Evolutionary conservation across 2,113 vertebrate species (phyloP).

Genomic region (Galeopterus variegatus): DNA sequence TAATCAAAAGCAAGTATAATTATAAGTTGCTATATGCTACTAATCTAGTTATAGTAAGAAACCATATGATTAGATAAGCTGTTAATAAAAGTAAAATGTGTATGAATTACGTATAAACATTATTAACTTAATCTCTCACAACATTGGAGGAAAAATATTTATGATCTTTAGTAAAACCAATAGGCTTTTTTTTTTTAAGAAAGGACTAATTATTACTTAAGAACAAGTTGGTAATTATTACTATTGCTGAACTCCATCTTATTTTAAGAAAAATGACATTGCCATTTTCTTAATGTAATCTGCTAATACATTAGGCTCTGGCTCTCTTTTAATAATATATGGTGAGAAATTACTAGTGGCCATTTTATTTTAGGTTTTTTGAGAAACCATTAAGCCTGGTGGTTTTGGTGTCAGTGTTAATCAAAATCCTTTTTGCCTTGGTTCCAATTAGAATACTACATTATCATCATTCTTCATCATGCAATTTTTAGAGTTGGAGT

Average conservation of each 20-base stretch:
- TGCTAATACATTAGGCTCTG: not conserved
- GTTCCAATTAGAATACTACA: conserved; percentile 24
- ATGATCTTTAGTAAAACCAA: conserved; percentile 54
- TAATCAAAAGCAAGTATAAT: conserved; percentile 81
- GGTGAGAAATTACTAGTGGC: conserved; percentile 49
- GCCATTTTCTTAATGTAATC: not conserved
- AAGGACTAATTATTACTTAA: not conserved
- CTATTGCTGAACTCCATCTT: conserved; percentile 43
- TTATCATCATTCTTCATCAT: conserved; percentile 17
- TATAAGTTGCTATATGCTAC: conserved; percentile 82
- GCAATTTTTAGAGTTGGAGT: not conserved
- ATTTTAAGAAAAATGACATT: conserved; percentile 69
- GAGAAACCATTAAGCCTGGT: conserved; percentile 60
- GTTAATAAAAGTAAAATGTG: conserved; percentile 86
- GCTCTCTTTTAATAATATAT: conserved; percentile 6
- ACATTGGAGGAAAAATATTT: conserved; percentile 67
- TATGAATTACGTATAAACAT: conserved; percentile 83
- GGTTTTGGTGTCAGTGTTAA: conserved; percentile 57
- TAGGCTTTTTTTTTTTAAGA: conserved; percentile 46
- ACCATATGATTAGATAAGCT: conserved; percentile 86
- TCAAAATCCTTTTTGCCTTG: conserved; percentile 10
- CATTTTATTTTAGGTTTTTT: conserved; percentile 46
- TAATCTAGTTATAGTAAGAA: conserved; percentile 80
- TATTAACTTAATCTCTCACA: conserved; percentile 75
- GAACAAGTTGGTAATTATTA: conserved; percentile 50